A percentile compares a stretch with the other conserved stretches of the same genome.
phyloP scores from a whole-genome alignment of 2,888 invertebrate genomes.

The Asteroscopus sphinx region DNA sequence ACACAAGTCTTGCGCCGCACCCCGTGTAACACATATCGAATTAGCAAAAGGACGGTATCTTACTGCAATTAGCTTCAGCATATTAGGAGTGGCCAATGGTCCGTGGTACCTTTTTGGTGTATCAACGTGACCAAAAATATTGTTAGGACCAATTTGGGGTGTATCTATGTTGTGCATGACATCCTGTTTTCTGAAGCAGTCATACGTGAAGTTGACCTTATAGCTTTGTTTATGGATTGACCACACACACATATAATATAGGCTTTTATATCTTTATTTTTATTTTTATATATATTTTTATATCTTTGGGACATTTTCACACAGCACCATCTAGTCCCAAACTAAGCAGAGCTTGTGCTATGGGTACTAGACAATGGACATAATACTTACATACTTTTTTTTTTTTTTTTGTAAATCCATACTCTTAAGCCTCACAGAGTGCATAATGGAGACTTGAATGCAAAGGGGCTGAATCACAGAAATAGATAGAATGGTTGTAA shows the following conservation, averaged over 20 bases:
- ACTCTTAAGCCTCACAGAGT: too few relatives aligned
- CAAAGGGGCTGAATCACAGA: too few relatives aligned
- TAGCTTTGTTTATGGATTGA: conserved; percentile 14
- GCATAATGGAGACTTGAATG: too few relatives aligned
- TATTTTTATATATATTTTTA: too few relatives aligned
- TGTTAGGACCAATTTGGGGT: conserved; percentile 28
- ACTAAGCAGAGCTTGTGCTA: too few relatives aligned
- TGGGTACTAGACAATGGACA: too few relatives aligned
- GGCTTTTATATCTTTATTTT: too few relatives aligned
- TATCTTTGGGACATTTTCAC: too few relatives aligned
- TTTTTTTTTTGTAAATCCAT: too few relatives aligned
- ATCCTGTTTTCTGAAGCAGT: conserved; percentile 33
- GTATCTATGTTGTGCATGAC: conserved; percentile 38
- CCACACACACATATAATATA: background rate
- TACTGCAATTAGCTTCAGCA: conserved; percentile 87
- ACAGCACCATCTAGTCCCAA: too few relatives aligned
- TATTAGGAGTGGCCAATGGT: conserved; percentile 81
- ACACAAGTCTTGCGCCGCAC: conserved; percentile 70
- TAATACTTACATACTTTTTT: too few relatives aligned
- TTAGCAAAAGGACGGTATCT: conserved; percentile 88
- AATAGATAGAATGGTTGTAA: too few relatives aligned
- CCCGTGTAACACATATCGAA: conserved; percentile 88
- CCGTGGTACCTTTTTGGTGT: conserved; percentile 54
- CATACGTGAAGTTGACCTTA: conserved; percentile 14
- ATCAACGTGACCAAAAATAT: conserved; percentile 41